Evolutionary conservation across 1,140 invertebrate genomes (phyloP).

Genomic region (Eueides isabella): DNA sequence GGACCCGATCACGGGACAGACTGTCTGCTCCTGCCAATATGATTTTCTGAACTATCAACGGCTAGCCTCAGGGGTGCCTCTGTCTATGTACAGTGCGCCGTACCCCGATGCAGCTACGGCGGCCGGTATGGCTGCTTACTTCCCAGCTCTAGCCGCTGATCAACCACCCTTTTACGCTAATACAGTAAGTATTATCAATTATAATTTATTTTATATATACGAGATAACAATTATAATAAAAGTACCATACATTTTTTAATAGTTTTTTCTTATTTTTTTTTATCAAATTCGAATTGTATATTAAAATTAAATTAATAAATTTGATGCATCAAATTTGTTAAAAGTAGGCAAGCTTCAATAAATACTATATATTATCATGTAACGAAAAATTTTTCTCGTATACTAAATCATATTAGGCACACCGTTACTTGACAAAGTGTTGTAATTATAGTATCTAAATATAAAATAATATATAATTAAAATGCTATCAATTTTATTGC

Average conservation of each 20-base stretch:
- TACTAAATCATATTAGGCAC: background rate
- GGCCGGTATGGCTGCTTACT: slow-evolving; percentile 91
- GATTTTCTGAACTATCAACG: slow-evolving; percentile 91
- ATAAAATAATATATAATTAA: slow-evolving; percentile 1
- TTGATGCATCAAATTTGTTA: too few species aligned
- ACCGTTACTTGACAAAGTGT: background rate
- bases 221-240: background rate
- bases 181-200: slow-evolving; percentile 84
- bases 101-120: slow-evolving; percentile 88
- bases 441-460: background rate
- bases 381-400: background rate
- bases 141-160: slow-evolving; percentile 90
- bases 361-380: too few species aligned
- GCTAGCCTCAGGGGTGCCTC: slow-evolving; percentile 86
- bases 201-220: background rate
- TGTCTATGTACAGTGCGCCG: slow-evolving; percentile 90
- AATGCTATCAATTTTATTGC: slow-evolving; percentile 5
- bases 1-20: slow-evolving; percentile 95
- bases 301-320: too few species aligned
- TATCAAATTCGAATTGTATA: too few species aligned
- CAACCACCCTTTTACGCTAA: slow-evolving; percentile 92
- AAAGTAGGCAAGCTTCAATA: too few species aligned
- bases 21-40: slow-evolving; percentile 96
- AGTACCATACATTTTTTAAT: background rate
- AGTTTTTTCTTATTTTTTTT: background rate